A percentile compares a stretch with the other conserved stretches of the same genome.
Evolutionary conservation across 2,888 invertebrate genomes (phyloP).

Genomic region (Stenodema calcarata): DNA sequence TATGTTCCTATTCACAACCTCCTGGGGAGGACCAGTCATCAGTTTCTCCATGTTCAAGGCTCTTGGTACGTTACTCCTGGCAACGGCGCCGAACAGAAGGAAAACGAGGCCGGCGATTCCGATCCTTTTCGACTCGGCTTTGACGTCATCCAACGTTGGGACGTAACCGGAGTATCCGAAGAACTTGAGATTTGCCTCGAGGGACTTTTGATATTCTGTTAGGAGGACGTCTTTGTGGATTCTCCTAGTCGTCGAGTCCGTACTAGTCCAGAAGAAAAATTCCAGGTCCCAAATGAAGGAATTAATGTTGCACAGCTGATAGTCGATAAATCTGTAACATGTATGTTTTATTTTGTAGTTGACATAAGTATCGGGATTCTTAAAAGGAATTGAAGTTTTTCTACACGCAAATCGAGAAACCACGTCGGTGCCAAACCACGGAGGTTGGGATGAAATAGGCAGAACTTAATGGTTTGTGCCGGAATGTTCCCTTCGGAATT

Average conservation of each 20-base stretch:
- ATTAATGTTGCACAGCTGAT: neutral
- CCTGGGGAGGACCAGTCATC: neutral
- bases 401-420: too few relatives aligned
- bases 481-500: too few relatives aligned
- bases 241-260: neutral
- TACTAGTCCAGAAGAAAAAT: neutral
- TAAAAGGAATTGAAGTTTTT: too few relatives aligned
- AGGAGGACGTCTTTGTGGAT: neutral
- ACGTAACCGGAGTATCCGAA: conserved; percentile 15
- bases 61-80: neutral
- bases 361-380: too few relatives aligned
- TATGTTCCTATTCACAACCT: neutral
- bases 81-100: neutral
- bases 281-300: conserved; percentile 36
- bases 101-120: neutral
- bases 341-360: too few relatives aligned
- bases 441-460: too few relatives aligned
- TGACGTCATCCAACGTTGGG: conserved; percentile 7
- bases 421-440: too few relatives aligned
- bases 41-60: neutral
- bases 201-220: neutral
- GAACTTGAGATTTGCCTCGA: conserved; percentile 5
- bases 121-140: neutral
- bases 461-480: too few relatives aligned
- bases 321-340: conserved; percentile 14